These are phyloP conservation scores for Meandrusa payeni DNA, from an alignment of 2,888 invertebrate genomes.

Conservation along the genomic window DNA sequence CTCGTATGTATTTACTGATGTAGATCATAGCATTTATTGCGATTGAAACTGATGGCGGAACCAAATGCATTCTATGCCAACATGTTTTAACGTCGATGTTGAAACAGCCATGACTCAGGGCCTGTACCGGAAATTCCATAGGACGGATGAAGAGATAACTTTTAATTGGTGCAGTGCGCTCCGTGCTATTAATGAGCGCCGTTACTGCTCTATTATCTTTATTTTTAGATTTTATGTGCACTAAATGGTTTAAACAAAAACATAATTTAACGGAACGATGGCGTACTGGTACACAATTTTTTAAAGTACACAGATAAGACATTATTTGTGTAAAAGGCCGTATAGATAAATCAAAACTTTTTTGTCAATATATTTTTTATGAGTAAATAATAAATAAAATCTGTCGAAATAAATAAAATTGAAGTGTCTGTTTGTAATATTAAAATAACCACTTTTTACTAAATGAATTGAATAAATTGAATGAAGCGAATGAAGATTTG, in stretches of 20 bases:
- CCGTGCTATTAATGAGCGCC: conserved; percentile 18
- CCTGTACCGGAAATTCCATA: conserved; percentile 23
- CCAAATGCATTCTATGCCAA: conserved; percentile 10
- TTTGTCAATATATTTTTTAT: no score
- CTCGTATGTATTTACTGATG: no score
- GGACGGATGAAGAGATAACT: conserved; percentile 26
- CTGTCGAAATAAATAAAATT: no score
- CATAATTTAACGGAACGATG: conserved; percentile 7
- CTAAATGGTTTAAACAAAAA: conserved; percentile 18
- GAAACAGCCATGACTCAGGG: conserved; percentile 19
- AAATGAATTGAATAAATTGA: no score
- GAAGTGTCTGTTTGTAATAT: no score
- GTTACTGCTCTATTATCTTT: conserved; percentile 20
- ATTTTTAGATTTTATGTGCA: conserved; percentile 21
- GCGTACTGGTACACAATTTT: conserved; percentile 10
- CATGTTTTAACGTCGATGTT: conserved; percentile 18
- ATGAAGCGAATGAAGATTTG: no score
- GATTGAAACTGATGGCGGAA: conserved; percentile 7
- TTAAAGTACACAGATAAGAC: conserved; percentile 8
- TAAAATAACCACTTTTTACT: no score
- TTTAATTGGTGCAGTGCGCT: conserved; percentile 25
- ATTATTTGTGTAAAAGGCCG: conserved; percentile 5
- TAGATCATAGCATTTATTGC: no score
- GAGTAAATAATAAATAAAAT: no score
- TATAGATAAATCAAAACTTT: no score